Evolutionary conservation across 1,140 invertebrate genomes (phyloP), one percentile per base, ranked within the genome.

Genomic region (Panagrolaimus sp.): DNA sequence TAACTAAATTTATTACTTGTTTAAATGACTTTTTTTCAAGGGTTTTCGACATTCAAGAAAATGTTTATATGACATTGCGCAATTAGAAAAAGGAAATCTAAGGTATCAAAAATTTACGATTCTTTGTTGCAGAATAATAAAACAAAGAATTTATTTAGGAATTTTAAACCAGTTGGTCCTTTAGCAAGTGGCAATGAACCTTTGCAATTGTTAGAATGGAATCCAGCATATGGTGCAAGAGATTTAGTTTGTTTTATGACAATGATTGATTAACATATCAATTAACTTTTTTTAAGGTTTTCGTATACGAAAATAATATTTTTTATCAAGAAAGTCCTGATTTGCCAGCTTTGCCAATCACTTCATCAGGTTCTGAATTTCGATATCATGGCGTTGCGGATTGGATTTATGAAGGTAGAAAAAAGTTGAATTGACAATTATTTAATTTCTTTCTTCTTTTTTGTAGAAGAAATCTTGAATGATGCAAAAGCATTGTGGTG

Each of bases 401-500:
- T 62, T 72, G 71, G 70, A 51, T 74, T 11, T 70, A 67, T 45
- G 38, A 47, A 53, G 71, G 61, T 70, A 48, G 63, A 51, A 27
- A 44, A 43, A 14, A 4, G 5, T n/a, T n/a, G 25, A 13, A 13
- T 7, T 66, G 45, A 66, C 42, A 66, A n/a, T 38, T n/a, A 9
- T 45, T 1, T 65, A 23, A 13, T 7, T 38, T 38, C 31, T 7
- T 38, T 7, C 2, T 38, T 65, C 31, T 38, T 7, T 4, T 38
- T 65, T 68, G 14, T 43, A 70, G 71, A 72, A 65, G 70, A 72
- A 57, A 74, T 72, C 5, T 51, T 73, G 5, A 43, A 27, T 20
- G 45, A 47, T 25, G 66, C 70, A 14, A 73, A 70, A 38, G 46
- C 68, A n/a, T 4, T 72, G 38, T 72, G 71, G 71, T 72, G 71